Evolutionary conservation across 2,113 vertebrate genomes (phyloP).

Genomic region (Myotis brandtii): DNA sequence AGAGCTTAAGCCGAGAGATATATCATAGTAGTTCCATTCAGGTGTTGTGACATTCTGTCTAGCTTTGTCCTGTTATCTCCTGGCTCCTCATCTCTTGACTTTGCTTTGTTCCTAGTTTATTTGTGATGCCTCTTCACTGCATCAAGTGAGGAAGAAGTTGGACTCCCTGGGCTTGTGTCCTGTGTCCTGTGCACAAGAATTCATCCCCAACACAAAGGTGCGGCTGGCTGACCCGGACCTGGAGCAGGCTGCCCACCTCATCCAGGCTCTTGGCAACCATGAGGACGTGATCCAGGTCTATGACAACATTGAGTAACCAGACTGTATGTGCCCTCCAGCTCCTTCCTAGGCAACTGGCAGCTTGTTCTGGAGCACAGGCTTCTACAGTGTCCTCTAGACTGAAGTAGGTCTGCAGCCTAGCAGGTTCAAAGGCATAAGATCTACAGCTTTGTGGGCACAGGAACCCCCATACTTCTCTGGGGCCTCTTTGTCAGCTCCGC

Average conservation of each 20-base stretch:
- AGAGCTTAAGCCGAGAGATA: neutral
- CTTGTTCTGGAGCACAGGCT: neutral
- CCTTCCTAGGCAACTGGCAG: neutral
- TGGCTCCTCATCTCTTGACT: constrained; percentile 22
- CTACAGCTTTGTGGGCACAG: neutral
- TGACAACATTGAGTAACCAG: constrained; percentile 90
- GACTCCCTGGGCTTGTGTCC: constrained; percentile 86
- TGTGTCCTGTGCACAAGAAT: constrained; percentile 86
- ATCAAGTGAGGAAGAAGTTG: constrained; percentile 86
- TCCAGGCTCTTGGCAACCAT: constrained; percentile 86
- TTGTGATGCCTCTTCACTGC: constrained; percentile 86
- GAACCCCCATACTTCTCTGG: neutral
- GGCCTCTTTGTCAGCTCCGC: neutral
- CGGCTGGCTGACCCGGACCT: constrained; percentile 86
- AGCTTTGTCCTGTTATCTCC: neutral
- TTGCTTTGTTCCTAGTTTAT: constrained; percentile 87
- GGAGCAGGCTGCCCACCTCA: constrained; percentile 84
- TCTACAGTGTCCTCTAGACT: neutral
- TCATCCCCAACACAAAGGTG: constrained; percentile 83
- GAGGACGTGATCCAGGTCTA: constrained; percentile 90
- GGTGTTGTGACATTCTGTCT: neutral
- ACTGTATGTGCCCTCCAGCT: fast-evolving
- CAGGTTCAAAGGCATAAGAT: neutral
- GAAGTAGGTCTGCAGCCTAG: neutral
- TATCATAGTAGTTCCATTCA: neutral